Evolutionary conservation across 1,140 invertebrate genomes (phyloP).

Genomic region (Aphidius ervi): DNA sequence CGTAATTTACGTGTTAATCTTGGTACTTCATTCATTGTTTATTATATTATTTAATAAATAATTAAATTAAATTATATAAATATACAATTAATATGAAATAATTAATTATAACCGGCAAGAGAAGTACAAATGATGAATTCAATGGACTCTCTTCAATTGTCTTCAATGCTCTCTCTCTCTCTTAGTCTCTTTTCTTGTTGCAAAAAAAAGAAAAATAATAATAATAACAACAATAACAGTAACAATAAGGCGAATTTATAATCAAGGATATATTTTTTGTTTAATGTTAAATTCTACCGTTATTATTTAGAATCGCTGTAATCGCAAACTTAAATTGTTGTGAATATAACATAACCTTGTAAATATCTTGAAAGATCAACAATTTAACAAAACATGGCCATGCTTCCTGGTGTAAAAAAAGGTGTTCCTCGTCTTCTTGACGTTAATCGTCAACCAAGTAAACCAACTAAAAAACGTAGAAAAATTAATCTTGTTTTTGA

Average conservation of each 20-base stretch:
- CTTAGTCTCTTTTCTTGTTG: too few species aligned
- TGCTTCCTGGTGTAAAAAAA: constrained; percentile 15
- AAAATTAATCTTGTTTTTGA: constrained; percentile 61
- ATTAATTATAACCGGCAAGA: too few species aligned
- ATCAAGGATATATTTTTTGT: too few species aligned
- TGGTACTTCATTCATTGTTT: constrained; percentile 10
- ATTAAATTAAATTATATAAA: not conserved
- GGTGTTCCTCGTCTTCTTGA: constrained; percentile 30
- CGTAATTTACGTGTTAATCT: constrained; percentile 11
- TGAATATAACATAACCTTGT: constrained; percentile 10
- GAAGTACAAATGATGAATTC: too few species aligned
- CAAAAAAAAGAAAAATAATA: too few species aligned
- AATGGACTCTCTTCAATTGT: too few species aligned
- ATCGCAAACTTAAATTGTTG: too few species aligned
- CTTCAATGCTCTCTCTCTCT: too few species aligned
- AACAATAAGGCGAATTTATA: too few species aligned
- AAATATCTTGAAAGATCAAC: not conserved
- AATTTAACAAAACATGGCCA: constrained; percentile 17
- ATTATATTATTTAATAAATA: constrained; percentile 4
- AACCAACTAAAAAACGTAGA: constrained; percentile 37
- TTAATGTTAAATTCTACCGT: too few species aligned
- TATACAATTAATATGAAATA: not conserved
- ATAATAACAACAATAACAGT: too few species aligned
- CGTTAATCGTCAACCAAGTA: constrained; percentile 29
- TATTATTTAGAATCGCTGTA: too few species aligned